phyloP scores from a whole-genome alignment of 1,140 invertebrate species.

The Drosophila lowei region DNA sequence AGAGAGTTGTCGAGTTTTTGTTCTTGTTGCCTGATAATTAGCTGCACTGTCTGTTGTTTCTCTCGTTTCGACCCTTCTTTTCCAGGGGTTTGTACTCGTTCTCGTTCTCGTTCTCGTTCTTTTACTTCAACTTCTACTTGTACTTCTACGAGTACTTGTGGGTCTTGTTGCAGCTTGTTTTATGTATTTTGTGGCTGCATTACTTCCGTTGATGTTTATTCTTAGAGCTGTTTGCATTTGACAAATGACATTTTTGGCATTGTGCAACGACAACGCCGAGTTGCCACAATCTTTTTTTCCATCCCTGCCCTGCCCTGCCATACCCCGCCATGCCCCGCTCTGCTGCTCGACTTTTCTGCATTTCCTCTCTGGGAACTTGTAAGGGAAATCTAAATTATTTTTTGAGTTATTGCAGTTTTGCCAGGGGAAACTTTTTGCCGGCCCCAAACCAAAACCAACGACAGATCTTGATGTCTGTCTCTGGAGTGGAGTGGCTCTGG shows the following conservation, averaged over 20 bases:
- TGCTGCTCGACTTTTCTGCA: background rate
- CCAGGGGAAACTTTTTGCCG: slow-evolving; percentile 38
- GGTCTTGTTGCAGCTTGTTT: slow-evolving; percentile 65
- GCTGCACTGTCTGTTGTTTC: slow-evolving; percentile 75
- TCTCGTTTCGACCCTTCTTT: slow-evolving; percentile 46
- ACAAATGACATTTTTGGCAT: slow-evolving; percentile 80
- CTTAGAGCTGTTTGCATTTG: slow-evolving; percentile 78
- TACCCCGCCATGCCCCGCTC: too few relatives aligned
- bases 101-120: background rate
- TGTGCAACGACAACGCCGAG: slow-evolving; percentile 60
- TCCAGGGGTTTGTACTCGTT: slow-evolving; percentile 13
- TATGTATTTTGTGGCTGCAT: slow-evolving; percentile 80
- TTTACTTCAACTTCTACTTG: background rate
- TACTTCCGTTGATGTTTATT: slow-evolving; percentile 80
- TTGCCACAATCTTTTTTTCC: slow-evolving; percentile 40
- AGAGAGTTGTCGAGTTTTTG: slow-evolving; percentile 64
- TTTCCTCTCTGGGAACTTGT: slow-evolving; percentile 28
- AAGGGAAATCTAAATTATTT: slow-evolving; percentile 77
- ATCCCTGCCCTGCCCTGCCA: background rate
- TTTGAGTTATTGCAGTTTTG: slow-evolving; percentile 68
- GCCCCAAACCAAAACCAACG: too few relatives aligned
- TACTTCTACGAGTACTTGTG: slow-evolving; percentile 6
- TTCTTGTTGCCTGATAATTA: slow-evolving; percentile 69
- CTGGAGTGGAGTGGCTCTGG: slow-evolving; percentile 15
- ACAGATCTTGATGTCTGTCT: slow-evolving; percentile 24